phyloP scores from a whole-genome alignment of 2,888 invertebrate genomes.

The Lysandra bellargus region DNA sequence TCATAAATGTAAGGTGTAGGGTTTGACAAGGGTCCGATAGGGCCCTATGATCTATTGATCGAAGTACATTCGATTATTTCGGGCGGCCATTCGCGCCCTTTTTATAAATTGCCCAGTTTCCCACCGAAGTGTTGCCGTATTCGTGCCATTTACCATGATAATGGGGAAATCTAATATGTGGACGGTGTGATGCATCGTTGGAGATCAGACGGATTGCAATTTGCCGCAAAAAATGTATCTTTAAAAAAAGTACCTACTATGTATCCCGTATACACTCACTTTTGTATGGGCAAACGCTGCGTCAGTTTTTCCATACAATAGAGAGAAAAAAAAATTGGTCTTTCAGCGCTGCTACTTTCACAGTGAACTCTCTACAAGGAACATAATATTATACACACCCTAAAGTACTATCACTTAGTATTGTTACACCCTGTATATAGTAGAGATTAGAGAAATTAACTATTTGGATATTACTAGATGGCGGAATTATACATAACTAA shows the following conservation, averaged over 20 bases:
- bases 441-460: no score
- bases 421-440: no score
- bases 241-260: background rate
- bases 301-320: no score
- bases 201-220: background rate
- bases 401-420: no score
- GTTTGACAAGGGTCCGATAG: slow-evolving; percentile 55
- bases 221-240: background rate
- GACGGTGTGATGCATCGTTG: background rate
- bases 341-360: no score
- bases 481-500: no score
- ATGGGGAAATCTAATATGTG: slow-evolving; percentile 4
- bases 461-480: no score
- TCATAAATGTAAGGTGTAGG: slow-evolving; percentile 43
- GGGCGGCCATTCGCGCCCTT: slow-evolving; percentile 36
- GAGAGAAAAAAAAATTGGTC: no score
- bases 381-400: no score
- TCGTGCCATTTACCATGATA: background rate
- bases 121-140: slow-evolving; percentile 2
- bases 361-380: no score
- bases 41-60: slow-evolving; percentile 44
- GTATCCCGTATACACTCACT: no score
- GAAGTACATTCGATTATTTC: slow-evolving; percentile 43
- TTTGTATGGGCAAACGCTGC: no score
- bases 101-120: background rate